Evolutionary conservation across 1,140 invertebrate species (phyloP).

Genomic region (Penaeus japonicus): DNA sequence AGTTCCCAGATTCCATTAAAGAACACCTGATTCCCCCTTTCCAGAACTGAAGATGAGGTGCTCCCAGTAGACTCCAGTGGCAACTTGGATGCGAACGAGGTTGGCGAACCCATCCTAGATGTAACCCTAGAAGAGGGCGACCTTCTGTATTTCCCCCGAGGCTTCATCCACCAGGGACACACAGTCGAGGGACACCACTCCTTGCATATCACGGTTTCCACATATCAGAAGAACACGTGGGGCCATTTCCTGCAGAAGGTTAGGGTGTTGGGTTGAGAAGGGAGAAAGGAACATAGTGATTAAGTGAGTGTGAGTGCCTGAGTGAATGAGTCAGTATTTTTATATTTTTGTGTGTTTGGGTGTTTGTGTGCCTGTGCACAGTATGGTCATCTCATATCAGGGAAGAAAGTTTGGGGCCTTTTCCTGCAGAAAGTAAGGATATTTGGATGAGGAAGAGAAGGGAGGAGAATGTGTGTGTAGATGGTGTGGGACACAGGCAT

Average conservation of each 20-base stretch:
- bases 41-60: slow-evolving; percentile 68
- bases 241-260: slow-evolving; percentile 83
- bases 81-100: slow-evolving; percentile 81
- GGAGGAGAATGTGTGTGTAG: no score
- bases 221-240: slow-evolving; percentile 90
- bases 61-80: slow-evolving; percentile 82
- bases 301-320: no score
- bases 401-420: slow-evolving; percentile 89
- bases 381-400: slow-evolving; percentile 92
- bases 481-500: no score
- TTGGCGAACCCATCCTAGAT: slow-evolving; percentile 83
- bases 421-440: slow-evolving; percentile 74
- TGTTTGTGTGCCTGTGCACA: no score
- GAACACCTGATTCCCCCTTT: neutral
- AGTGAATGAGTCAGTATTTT: no score
- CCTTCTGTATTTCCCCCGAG: slow-evolving; percentile 88
- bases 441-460: no score
- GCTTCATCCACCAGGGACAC: slow-evolving; percentile 90
- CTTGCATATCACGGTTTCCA: slow-evolving; percentile 90
- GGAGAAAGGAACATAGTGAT: no score
- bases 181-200: slow-evolving; percentile 82
- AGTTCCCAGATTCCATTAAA: no score
- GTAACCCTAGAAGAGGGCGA: slow-evolving; percentile 85
- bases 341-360: no score
- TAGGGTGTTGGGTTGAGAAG: neutral